Conservation (phyloP, 2,888 invertebrate genomes). For the Chymomyza fuscimana region DNA sequence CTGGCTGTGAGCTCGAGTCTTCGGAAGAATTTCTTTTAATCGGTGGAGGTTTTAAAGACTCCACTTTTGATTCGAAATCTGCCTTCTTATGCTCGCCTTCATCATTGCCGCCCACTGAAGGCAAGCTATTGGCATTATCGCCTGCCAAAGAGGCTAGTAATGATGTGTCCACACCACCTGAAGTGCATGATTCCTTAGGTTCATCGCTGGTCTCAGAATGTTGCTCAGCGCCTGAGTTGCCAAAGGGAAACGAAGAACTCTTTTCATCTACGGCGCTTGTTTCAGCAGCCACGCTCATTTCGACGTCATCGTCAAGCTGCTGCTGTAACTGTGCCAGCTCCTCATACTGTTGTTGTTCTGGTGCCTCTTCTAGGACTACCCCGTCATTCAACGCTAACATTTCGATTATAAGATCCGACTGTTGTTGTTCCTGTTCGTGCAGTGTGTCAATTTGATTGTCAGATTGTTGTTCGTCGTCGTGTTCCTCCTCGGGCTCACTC, state of each 20-base stretch:
- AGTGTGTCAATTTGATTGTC: conserved; percentile 13
- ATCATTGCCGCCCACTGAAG: conserved; percentile 77
- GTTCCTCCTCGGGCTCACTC: conserved; percentile 60
- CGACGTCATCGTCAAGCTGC: conserved; percentile 65
- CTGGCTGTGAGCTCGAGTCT: conserved; percentile 76
- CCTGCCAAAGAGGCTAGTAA: conserved; percentile 78
- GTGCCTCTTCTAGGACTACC: conserved; percentile 14
- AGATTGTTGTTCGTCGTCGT: conserved; percentile 28
- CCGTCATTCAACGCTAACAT: conserved; percentile 19
- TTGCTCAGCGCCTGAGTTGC: conserved; percentile 58
- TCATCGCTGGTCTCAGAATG: conserved; percentile 79
- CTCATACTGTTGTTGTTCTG: conserved; percentile 33
- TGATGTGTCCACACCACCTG: conserved; percentile 76
- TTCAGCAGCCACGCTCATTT: conserved; percentile 54
- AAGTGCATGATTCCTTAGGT: conserved; percentile 65
- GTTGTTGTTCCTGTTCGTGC: conserved; percentile 45
- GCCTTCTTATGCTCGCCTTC: conserved; percentile 67
- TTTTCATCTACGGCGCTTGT: conserved; percentile 76
- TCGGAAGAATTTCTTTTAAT: conserved; percentile 71
- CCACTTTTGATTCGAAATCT: conserved; percentile 67
- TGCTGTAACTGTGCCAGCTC: conserved; percentile 52
- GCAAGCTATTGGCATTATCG: conserved; percentile 79
- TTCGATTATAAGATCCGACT: conserved; percentile 26
- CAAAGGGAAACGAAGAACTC: conserved; percentile 79
- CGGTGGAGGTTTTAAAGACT: conserved; percentile 51